Percentiles rank a stretch among this genome's conserved stretches.
Conservation (phyloP, 2,113 vertebrate genomes). For the Anas platyrhynchos region DNA sequence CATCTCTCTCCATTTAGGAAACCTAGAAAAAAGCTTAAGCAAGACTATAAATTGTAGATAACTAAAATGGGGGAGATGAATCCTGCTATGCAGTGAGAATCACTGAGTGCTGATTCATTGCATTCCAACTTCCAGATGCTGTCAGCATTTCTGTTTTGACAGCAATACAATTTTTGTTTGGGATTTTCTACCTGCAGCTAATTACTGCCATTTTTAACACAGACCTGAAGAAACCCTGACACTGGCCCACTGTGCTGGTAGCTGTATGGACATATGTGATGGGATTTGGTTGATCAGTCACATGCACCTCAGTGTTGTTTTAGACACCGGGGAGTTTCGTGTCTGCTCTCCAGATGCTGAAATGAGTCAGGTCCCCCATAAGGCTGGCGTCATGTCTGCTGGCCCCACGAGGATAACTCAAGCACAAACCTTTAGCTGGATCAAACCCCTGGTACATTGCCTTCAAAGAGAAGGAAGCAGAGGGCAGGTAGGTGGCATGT, state of each 20-base stretch:
- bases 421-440: accelerated
- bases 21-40: slow-evolving; percentile 15
- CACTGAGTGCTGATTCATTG: neutral
- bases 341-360: neutral
- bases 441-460: neutral
- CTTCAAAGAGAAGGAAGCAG: neutral
- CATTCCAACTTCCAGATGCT: neutral
- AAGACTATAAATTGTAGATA: neutral
- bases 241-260: neutral
- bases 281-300: neutral
- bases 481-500: neutral
- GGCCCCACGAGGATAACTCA: neutral
- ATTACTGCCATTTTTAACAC: neutral
- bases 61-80: neutral
- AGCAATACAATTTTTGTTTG: neutral
- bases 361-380: neutral
- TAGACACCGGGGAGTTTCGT: neutral
- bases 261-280: neutral
- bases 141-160: neutral
- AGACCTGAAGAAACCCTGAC: neutral
- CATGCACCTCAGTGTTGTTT: neutral
- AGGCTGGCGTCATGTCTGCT: accelerated
- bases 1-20: neutral
- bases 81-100: neutral
- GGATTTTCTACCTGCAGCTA: neutral